These are phyloP conservation scores for Phoronis australis DNA, from an alignment of 2,888 invertebrate genomes.

Conservation along the genomic window DNA sequence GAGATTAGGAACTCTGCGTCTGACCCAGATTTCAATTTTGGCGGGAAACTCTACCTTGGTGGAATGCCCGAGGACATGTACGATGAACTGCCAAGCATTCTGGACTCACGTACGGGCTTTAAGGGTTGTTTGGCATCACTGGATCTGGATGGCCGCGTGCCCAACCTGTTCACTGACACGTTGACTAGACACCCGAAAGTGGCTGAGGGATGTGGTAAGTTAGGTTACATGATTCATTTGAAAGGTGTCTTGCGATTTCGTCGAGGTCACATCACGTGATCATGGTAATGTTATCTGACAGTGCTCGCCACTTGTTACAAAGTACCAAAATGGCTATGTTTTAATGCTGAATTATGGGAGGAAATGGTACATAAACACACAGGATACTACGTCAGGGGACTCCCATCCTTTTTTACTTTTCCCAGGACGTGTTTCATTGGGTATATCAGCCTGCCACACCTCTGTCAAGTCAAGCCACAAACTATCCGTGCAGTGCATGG, in stretches of 20 bases:
- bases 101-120: slow-evolving; percentile 38
- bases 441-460: no score
- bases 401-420: no score
- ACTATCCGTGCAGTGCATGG: no score
- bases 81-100: slow-evolving; percentile 9
- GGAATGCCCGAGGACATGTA: slow-evolving; percentile 33
- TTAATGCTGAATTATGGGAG: no score
- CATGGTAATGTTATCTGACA: no score
- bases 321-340: no score
- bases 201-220: slow-evolving; percentile 20
- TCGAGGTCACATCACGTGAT: background rate
- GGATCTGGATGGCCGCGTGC: slow-evolving; percentile 30
- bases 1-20: background rate
- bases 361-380: no score
- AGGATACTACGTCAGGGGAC: no score
- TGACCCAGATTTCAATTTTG: background rate
- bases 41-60: slow-evolving; percentile 30
- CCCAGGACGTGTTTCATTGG: no score
- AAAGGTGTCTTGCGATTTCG: background rate
- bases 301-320: no score
- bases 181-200: slow-evolving; percentile 13
- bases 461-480: no score
- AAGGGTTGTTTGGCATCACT: slow-evolving; percentile 45
- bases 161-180: slow-evolving; percentile 25
- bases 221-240: no score